Conservation (phyloP, 2,888 invertebrate species). For the Formica aserva region DNA sequence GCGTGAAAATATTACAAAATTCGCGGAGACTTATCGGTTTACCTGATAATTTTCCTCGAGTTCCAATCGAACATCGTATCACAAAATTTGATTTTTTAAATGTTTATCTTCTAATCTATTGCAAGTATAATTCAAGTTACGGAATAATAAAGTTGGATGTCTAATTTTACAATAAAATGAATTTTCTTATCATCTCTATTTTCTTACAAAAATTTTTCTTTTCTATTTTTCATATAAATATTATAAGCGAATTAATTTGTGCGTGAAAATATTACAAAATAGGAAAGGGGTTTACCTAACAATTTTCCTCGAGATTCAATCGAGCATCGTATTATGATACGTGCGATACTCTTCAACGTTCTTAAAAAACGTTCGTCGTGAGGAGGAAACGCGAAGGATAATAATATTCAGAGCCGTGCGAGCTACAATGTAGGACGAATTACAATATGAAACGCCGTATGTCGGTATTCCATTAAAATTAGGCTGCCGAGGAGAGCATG, state of each 20-base stretch:
- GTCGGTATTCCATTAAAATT: slow-evolving; percentile 56
- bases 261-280: neutral
- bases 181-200: neutral
- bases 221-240: neutral
- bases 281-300: neutral
- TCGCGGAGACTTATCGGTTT: neutral
- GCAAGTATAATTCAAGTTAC: neutral
- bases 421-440: slow-evolving; percentile 53
- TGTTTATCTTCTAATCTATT: neutral
- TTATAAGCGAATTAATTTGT: neutral
- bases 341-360: slow-evolving; percentile 23
- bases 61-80: too few relatives aligned
- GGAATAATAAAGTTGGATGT: neutral
- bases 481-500: slow-evolving; percentile 54
- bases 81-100: neutral
- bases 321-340: slow-evolving; percentile 15
- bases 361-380: neutral
- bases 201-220: neutral
- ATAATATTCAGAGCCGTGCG: slow-evolving; percentile 53
- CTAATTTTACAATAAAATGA: neutral
- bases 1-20: neutral
- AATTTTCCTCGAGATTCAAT: slow-evolving; percentile 10
- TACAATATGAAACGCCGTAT: slow-evolving; percentile 56
- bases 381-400: slow-evolving; percentile 48
- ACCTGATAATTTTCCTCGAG: too few relatives aligned